A percentile compares a stretch with the other conserved stretches of the same genome.
Conservation (phyloP, 2,113 vertebrate species). For the Brachyistius frenatus region DNA sequence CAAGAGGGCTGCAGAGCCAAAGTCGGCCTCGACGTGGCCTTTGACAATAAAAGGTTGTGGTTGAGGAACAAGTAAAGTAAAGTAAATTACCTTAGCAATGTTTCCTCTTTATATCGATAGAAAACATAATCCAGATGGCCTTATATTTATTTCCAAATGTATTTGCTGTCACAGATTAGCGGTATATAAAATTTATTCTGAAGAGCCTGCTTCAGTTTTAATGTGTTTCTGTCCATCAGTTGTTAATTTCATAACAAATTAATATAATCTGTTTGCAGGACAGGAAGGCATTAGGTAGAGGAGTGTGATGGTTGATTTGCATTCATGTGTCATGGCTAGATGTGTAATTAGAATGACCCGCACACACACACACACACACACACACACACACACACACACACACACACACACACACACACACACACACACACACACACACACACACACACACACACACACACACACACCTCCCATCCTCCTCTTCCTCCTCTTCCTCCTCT, state of each 20-base stretch:
- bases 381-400: background rate
- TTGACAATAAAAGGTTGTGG: too few relatives aligned
- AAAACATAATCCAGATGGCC: background rate
- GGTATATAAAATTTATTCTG: background rate
- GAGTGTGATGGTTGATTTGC: constrained; percentile 64
- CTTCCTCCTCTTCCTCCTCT: background rate
- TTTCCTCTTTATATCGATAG: background rate
- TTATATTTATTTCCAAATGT: background rate
- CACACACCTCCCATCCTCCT: background rate
- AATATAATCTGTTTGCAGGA: constrained; percentile 9
- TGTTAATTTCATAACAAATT: constrained; percentile 7
- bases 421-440: background rate
- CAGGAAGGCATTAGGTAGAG: constrained; percentile 12
- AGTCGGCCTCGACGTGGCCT: too few relatives aligned
- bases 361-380: background rate
- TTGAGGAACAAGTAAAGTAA: too few relatives aligned
- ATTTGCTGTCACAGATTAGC: background rate
- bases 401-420: background rate
- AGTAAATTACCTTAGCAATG: background rate
- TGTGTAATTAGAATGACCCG: constrained; percentile 60
- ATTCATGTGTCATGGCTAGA: constrained; percentile 47
- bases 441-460: background rate
- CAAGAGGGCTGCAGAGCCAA: too few relatives aligned
- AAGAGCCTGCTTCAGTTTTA: background rate
- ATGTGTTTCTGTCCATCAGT: background rate